A percentile compares a stretch with the other conserved stretches of the same genome.
These are phyloP conservation scores for Drosophila hydei DNA, from an alignment of 1,140 invertebrate species.

Conservation along the genomic window DNA sequence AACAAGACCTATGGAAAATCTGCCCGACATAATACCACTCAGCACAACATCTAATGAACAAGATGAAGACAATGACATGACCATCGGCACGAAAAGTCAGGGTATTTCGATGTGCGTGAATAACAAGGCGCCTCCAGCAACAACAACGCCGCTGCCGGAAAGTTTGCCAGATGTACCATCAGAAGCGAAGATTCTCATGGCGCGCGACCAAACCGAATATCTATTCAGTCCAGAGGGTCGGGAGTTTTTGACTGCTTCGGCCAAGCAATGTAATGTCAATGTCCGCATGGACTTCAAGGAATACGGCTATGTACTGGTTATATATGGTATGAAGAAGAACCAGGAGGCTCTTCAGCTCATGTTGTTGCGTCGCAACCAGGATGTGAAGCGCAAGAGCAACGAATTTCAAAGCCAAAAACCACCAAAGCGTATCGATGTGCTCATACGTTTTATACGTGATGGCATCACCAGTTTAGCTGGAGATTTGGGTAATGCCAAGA, in stretches of 20 bases:
- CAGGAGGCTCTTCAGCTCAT: constrained; percentile 85
- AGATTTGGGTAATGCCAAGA: constrained; percentile 82
- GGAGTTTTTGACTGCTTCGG: constrained; percentile 78
- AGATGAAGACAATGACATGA: constrained; percentile 11
- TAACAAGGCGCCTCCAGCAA: constrained; percentile 1
- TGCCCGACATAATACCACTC: constrained; percentile 74
- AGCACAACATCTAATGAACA: constrained; percentile 3
- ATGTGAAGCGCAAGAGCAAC: constrained; percentile 54
- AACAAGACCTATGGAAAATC: constrained; percentile 35
- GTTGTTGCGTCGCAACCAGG: constrained; percentile 71
- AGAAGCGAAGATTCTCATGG: constrained; percentile 84
- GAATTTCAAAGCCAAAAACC: constrained; percentile 72
- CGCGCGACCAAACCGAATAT: constrained; percentile 83
- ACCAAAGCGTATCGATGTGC: constrained; percentile 62
- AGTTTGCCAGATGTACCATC: constrained; percentile 49
- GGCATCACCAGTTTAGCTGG: constrained; percentile 59
- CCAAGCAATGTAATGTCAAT: constrained; percentile 83
- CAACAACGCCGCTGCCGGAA: not conserved
- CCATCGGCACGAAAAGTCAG: constrained; percentile 21
- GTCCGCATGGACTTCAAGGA: constrained; percentile 80
- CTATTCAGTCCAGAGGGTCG: constrained; percentile 84
- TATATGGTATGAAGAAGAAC: constrained; percentile 84
- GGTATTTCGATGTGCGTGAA: constrained; percentile 73
- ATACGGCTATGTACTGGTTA: constrained; percentile 84
- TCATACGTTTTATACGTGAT: constrained; percentile 68